Evolutionary conservation across 2,888 invertebrate genomes (phyloP), one percentile per base, ranked within the genome.

Genomic region (Dusona sp.): DNA sequence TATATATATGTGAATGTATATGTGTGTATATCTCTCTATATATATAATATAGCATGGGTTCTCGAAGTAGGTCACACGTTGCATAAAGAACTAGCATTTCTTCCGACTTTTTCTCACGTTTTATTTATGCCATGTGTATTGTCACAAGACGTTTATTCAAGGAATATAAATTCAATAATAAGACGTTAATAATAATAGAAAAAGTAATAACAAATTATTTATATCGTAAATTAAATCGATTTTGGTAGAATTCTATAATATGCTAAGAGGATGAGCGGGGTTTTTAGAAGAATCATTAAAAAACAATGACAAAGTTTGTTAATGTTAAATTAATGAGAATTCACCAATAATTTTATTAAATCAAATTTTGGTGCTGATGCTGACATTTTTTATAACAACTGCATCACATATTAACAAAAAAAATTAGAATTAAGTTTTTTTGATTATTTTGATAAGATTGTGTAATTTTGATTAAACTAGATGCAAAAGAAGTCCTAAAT

Each of bases 61-160:
- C 67, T 45, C 64, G 19, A 88, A 86, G 88, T 88, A 75, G 86
- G 84, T 88, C 88, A 88, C 80, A 70, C 74, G 84, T 68, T 78
- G 80, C 84, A 79, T 86, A 78, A 85, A 85, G 83, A 85, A 80
- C 83, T 80, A 84, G 64, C 79, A 75, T 68, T 80, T 86, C 80
- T 79, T 80, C 68, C 38, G 75, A 70, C 19, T 64, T 84, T 87
- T 79, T 83, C 74, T 74, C 74, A 65, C 51, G 45, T 72, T 72
- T 61, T 61, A 29, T 67, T 45, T 16, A 19, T 33, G 45, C 29
- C 42, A 25, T 48, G 33, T 29, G 38, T 75, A 70, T 38, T 42
- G 16, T 61, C 25, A 25, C 38, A 22, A 57, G 25, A 29, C 19
- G 9, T 45, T 61, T 16, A 75, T 61, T 42, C 25, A 11, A 61